These are phyloP conservation scores for Mythimna impura DNA, from an alignment of 2,888 invertebrate species.

Conservation along the genomic window DNA sequence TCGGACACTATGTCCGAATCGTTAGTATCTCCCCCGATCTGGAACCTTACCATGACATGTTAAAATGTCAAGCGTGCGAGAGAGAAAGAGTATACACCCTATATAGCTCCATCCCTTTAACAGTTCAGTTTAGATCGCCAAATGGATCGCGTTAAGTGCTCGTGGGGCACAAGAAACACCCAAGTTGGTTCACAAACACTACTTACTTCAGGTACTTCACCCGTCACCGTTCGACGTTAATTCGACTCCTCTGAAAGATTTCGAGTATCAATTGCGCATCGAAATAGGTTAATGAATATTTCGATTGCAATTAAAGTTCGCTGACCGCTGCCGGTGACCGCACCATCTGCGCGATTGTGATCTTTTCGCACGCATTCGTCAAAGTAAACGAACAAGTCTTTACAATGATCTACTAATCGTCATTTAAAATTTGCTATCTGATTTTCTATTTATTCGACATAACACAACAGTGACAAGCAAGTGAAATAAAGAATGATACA, in stretches of 20 bases:
- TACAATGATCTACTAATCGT: slow-evolving; percentile 67
- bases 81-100: too few relatives aligned
- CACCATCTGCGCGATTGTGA: slow-evolving; percentile 74
- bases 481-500: neutral
- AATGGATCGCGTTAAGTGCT: too few relatives aligned
- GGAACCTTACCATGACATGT: too few relatives aligned
- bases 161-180: neutral
- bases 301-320: slow-evolving; percentile 72
- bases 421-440: slow-evolving; percentile 40
- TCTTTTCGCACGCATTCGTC: slow-evolving; percentile 77
- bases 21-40: too few relatives aligned
- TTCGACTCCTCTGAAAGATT: slow-evolving; percentile 68
- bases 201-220: slow-evolving; percentile 67
- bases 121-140: too few relatives aligned
- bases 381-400: slow-evolving; percentile 72
- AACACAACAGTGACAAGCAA: neutral
- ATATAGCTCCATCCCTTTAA: too few relatives aligned
- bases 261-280: slow-evolving; percentile 54
- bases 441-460: slow-evolving; percentile 14
- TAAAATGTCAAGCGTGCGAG: too few relatives aligned
- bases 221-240: slow-evolving; percentile 70
- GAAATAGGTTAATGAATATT: slow-evolving; percentile 73
- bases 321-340: slow-evolving; percentile 74
- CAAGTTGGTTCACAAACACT: slow-evolving; percentile 70
- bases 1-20: too few relatives aligned